These are phyloP conservation scores for Antigone vipio DNA, from an alignment of 2,113 vertebrate species.

Conservation along the genomic window DNA sequence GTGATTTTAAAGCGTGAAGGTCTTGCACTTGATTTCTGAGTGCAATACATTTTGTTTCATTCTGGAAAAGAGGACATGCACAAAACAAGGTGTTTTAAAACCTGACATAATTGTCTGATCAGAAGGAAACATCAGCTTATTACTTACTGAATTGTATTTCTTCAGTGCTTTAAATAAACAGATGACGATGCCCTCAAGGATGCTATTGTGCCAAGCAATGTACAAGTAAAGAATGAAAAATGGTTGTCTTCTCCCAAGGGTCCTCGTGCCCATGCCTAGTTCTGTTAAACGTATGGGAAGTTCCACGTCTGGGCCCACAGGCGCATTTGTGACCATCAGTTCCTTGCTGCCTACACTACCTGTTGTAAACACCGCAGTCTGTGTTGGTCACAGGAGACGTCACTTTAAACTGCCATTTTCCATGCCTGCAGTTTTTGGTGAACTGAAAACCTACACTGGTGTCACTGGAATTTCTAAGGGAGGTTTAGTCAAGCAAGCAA, in stretches of 20 bases:
- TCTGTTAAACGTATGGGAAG: neutral
- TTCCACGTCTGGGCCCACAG: neutral
- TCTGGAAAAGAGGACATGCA: neutral
- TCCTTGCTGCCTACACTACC: neutral
- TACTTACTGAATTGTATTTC: neutral
- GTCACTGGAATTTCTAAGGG: neutral
- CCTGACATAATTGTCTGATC: neutral
- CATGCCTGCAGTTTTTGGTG: neutral
- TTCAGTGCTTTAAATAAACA: neutral
- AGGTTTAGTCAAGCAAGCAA: neutral
- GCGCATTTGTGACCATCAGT: neutral
- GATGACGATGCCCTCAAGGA: neutral
- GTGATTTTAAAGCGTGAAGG: neutral
- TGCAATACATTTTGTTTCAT: neutral
- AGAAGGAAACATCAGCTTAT: neutral
- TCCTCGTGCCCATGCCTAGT: neutral
- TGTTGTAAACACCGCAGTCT: neutral
- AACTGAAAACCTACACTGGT: neutral
- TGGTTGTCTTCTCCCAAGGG: neutral
- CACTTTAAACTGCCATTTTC: neutral
- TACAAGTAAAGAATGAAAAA: neutral
- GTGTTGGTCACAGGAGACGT: neutral
- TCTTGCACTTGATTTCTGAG: neutral
- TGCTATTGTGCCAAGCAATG: neutral
- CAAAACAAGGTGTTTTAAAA: neutral